Percentiles rank a stretch among this genome's conserved stretches.
phyloP scores from a whole-genome alignment of 2,797 vertebrate species.

The Pipistrellus pipistrellus region DNA sequence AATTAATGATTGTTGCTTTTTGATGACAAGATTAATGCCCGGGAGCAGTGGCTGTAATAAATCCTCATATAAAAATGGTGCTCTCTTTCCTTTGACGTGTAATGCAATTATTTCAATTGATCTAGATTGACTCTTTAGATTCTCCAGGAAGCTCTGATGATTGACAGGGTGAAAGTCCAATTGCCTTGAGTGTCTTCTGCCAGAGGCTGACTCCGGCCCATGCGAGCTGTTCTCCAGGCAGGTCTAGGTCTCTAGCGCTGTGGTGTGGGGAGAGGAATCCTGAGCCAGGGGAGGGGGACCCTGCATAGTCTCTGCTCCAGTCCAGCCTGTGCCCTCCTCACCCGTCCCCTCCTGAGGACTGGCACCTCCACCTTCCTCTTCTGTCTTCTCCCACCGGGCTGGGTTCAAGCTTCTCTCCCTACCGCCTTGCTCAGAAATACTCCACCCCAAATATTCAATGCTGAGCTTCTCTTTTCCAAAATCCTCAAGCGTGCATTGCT shows the following conservation, averaged over 20 bases:
- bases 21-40: background rate
- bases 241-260: background rate
- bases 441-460: background rate
- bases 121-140: background rate
- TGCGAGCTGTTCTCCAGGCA: background rate
- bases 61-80: background rate
- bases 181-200: background rate
- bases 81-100: background rate
- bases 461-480: background rate
- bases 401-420: background rate
- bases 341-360: background rate
- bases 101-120: background rate
- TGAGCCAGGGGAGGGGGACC: background rate
- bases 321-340: background rate
- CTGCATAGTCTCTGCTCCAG: background rate
- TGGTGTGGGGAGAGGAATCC: background rate
- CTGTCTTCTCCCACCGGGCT: background rate
- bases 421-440: background rate
- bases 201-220: background rate
- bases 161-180: slow-evolving; percentile 28
- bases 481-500: background rate
- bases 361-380: background rate
- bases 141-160: slow-evolving; percentile 14
- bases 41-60: background rate
- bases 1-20: slow-evolving; percentile 10